Evolutionary conservation across 2,888 invertebrate species (phyloP).

Genomic region (Hemaris fuciformis): DNA sequence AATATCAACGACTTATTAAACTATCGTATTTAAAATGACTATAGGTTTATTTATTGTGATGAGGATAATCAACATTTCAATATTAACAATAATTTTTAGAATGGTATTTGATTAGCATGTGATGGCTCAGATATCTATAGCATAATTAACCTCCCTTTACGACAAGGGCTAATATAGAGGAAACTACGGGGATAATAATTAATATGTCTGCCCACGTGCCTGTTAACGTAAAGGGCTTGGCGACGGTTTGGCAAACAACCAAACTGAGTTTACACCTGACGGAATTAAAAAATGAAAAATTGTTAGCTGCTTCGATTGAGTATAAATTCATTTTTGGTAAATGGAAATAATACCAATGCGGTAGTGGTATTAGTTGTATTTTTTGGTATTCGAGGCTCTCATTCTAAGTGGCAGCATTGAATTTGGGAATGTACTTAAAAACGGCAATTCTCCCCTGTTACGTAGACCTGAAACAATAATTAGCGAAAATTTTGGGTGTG

Average conservation of each 20-base stretch:
- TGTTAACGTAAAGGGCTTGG: not conserved
- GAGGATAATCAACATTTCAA: too few species aligned
- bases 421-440: too few species aligned
- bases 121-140: not conserved
- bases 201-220: not conserved
- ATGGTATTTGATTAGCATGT: not conserved
- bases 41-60: too few species aligned
- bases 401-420: too few species aligned
- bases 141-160: not conserved
- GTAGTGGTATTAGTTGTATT: too few species aligned
- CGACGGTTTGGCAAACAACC: not conserved
- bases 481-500: too few species aligned
- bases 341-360: not conserved
- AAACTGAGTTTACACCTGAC: not conserved
- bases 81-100: too few species aligned
- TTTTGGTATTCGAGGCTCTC: too few species aligned
- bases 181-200: not conserved
- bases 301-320: not conserved
- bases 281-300: not conserved
- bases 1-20: too few species aligned
- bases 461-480: too few species aligned
- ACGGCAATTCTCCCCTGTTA: too few species aligned
- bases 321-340: not conserved
- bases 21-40: too few species aligned
- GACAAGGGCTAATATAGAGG: not conserved